phyloP scores from a whole-genome alignment of 2,888 invertebrate genomes.

The Latrodectus hesperus region DNA sequence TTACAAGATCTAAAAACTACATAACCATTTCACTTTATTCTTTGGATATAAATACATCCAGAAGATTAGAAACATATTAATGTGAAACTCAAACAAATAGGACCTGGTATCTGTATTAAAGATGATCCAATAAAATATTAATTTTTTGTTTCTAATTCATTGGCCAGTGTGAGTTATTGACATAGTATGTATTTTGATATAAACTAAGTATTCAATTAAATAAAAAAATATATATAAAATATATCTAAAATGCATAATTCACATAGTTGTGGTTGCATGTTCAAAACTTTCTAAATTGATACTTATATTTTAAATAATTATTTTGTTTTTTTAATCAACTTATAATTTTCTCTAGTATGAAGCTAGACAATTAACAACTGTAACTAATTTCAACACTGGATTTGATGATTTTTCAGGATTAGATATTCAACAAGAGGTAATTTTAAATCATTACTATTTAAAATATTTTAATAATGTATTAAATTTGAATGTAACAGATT shows the following conservation, averaged over 20 bases:
- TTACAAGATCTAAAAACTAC: too few species aligned
- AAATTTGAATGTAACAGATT: too few species aligned
- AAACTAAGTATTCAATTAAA: too few species aligned
- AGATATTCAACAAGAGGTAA: slow-evolving; percentile 48
- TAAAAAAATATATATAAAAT: background rate
- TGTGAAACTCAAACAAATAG: too few species aligned
- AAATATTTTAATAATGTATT: background rate
- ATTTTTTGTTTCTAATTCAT: background rate
- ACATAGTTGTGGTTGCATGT: background rate
- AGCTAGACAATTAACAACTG: slow-evolving; percentile 52
- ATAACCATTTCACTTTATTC: too few species aligned
- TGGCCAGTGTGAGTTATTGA: background rate
- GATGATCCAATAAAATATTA: too few species aligned
- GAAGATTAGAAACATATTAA: too few species aligned
- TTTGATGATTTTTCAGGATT: slow-evolving; percentile 70
- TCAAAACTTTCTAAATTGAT: too few species aligned
- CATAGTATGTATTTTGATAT: background rate
- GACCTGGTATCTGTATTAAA: too few species aligned
- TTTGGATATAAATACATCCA: too few species aligned
- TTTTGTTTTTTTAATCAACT: background rate
- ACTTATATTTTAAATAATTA: background rate
- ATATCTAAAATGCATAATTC: background rate
- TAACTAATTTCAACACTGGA: slow-evolving; percentile 57
- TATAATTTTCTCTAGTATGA: slow-evolving; percentile 49
- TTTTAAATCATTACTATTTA: slow-evolving; percentile 9